Evolutionary conservation across 2,888 invertebrate species (phyloP).

Genomic region (Orthosia gracilis): DNA sequence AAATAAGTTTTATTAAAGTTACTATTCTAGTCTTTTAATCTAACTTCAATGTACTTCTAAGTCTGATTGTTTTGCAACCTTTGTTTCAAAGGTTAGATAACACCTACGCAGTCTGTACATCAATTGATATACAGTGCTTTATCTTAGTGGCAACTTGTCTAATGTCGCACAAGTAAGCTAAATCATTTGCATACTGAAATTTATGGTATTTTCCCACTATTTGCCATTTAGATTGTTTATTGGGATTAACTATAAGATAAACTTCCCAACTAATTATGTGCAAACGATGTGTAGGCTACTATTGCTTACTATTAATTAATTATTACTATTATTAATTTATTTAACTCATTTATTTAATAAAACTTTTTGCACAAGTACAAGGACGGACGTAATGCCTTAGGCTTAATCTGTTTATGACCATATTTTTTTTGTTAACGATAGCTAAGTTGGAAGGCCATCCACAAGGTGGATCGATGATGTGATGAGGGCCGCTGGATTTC

Average conservation of each 20-base stretch:
- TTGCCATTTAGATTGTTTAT: constrained; percentile 18
- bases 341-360: no score
- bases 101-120: constrained; percentile 38
- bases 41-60: constrained; percentile 4
- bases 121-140: constrained; percentile 27
- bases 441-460: no score
- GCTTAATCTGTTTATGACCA: no score
- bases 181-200: constrained; percentile 25
- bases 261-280: neutral
- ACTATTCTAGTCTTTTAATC: constrained; percentile 5
- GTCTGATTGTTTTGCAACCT: constrained; percentile 39
- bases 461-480: no score
- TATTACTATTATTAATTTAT: no score
- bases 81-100: constrained; percentile 46
- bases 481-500: no score
- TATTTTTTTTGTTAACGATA: no score
- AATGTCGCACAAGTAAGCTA: constrained; percentile 24
- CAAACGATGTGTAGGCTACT: no score
- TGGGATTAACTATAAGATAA: neutral
- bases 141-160: constrained; percentile 17
- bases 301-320: no score
- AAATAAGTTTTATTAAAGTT: neutral
- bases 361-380: no score
- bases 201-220: constrained; percentile 14
- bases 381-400: no score